phyloP scores from a whole-genome alignment of 2,113 vertebrate genomes.

The Erpornis zantholeuca region DNA sequence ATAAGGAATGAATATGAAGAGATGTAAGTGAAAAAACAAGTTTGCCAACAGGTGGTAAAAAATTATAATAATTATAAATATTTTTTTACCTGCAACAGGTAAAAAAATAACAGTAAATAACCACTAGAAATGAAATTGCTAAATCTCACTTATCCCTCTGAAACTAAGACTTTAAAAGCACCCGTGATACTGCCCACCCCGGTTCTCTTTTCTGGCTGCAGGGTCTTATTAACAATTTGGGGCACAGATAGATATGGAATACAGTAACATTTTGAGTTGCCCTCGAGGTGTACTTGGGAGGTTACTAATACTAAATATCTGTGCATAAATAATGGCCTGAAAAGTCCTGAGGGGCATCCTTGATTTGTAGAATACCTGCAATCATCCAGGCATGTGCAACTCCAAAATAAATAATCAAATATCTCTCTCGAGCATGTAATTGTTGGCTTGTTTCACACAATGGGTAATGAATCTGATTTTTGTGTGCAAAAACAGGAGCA shows the following conservation, averaged over 20 bases:
- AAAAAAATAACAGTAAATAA: neutral
- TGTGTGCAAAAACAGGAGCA: neutral
- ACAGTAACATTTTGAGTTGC: neutral
- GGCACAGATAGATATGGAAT: neutral
- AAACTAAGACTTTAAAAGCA: neutral
- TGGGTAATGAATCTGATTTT: neutral
- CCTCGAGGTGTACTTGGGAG: neutral
- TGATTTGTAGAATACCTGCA: neutral
- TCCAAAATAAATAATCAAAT: neutral
- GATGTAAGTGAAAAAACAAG: neutral
- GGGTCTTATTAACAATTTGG: neutral
- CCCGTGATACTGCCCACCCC: accelerated
- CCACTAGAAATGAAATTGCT: neutral
- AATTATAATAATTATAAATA: too few relatives aligned
- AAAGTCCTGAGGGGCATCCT: neutral
- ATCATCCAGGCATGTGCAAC: neutral
- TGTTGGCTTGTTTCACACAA: neutral
- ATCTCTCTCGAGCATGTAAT: neutral
- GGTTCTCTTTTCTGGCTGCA: neutral
- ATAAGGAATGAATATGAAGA: neutral
- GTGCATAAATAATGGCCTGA: neutral
- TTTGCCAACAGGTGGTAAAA: neutral
- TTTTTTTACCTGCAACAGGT: neutral
- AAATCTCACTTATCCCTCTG: accelerated
- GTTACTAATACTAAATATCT: neutral